Base-by-base conservation (phyloP, 2,888 invertebrate species). In the Drosophila villosipedis region DNA sequence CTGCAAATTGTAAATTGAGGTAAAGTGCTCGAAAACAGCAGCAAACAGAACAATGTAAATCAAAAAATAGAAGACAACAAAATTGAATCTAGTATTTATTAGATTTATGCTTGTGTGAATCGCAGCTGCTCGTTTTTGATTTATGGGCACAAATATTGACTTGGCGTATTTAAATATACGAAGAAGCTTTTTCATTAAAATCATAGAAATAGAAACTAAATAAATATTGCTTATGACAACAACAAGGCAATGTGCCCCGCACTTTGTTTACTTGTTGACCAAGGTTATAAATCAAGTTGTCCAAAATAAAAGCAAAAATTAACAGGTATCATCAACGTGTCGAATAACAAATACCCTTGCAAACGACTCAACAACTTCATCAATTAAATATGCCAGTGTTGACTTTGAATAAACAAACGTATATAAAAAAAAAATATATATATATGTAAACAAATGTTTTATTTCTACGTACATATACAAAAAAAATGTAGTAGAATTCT, bases 131-230 rank as follows among this genome's bases (percentile, higher is more conserved):
- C 74, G 63, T 37, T 66, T 75, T 68, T 80, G 80, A 80, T 80
- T 80, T 80, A 80, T 80, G 78, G 31, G 31, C 69, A 53, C 77
- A 80, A 80, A 80, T 80, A 80, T 80, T 80, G 65, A 68, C 70
- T 67, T 59, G 74, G 63, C 68, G 60, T 80, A 80, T 80, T 80
- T 77, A 71, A 80, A 80, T 80, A 70, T 64, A 58, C 64, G 30
- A 76, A 66, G 68, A 80, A 77, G 74, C 66, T 74, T 80, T 80
- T 80, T 80, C 80, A 80, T 80, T 80, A 74, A 80, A 80, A 74
- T 80, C 70, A 78, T 80, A 80, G 80, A 80, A 80, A 73, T 78
- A 67, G 79, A 80, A 80, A 80, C 80, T 80, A 80, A 80, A 80
- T 80, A 80, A 80, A 80, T 80, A 80, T 80, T 68, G 70, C 74